phyloP scores from a whole-genome alignment of 2,113 vertebrate genomes.

The Megalops atlanticus region DNA sequence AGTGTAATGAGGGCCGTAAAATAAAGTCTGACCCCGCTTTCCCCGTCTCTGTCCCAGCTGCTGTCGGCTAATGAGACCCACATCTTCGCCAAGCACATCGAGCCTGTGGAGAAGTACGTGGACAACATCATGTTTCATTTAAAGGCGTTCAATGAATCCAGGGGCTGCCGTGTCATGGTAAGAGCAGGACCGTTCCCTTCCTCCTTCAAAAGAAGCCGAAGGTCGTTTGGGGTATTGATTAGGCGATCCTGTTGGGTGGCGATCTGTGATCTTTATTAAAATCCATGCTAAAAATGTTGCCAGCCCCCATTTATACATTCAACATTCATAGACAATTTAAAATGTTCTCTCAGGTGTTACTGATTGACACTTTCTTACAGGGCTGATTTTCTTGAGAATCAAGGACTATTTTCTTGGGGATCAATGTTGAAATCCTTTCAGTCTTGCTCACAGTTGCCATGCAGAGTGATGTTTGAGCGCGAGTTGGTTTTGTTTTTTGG shows the following conservation, averaged over 20 bases:
- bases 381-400: too few species aligned
- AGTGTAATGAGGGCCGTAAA: not conserved
- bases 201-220: not conserved
- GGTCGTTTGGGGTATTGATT: not conserved
- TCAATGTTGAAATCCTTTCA: too few species aligned
- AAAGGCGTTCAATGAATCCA: not conserved
- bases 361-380: not conserved
- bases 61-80: not conserved
- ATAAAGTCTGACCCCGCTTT: not conserved
- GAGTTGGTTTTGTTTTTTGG: too few species aligned
- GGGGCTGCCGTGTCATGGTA: constrained; percentile 29
- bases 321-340: not conserved
- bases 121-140: constrained; percentile 28
- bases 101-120: not conserved
- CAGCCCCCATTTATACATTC: not conserved
- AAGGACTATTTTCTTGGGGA: not conserved
- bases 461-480: too few species aligned
- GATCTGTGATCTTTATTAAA: not conserved
- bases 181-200: not conserved
- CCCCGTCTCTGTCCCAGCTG: constrained; percentile 16
- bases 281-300: not conserved
- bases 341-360: not conserved
- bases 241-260: not conserved
- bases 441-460: too few species aligned
- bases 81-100: constrained; percentile 36